Evolutionary conservation across 2,797 vertebrate species (phyloP).

Genomic region (Tympanoctomys barrerae): DNA sequence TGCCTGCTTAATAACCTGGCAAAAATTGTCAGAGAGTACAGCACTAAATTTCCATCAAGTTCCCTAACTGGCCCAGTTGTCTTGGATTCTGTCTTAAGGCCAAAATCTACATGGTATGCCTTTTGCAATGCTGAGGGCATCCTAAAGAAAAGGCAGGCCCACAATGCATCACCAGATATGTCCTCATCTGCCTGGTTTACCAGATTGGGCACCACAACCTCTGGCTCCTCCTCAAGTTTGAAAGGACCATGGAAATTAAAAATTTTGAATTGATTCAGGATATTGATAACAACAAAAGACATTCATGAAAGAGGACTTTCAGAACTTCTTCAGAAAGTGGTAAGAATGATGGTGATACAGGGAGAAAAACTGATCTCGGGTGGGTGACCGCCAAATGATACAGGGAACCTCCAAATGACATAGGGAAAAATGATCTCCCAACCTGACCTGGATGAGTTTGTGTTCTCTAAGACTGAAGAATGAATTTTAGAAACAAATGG

Average conservation of each 20-base stretch:
- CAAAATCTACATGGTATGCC: neutral
- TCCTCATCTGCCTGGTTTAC: neutral
- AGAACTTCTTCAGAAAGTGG: neutral
- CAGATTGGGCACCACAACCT: neutral
- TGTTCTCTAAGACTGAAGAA: no score
- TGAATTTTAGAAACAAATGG: no score
- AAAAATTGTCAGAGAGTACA: neutral
- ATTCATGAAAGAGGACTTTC: neutral
- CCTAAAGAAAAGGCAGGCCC: neutral
- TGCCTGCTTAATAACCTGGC: constrained; percentile 4
- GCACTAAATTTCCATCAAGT: neutral
- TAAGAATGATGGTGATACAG: neutral
- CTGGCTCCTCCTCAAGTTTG: neutral
- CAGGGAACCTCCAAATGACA: no score
- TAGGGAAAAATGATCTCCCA: no score
- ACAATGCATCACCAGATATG: neutral
- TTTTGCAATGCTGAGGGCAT: neutral
- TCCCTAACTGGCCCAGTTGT: neutral
- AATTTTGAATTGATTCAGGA: neutral
- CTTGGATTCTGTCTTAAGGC: neutral
- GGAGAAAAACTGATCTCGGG: no score
- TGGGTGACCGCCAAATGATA: no score
- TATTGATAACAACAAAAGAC: neutral
- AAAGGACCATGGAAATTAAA: neutral
- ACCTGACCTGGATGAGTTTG: no score